phyloP scores from a whole-genome alignment of 2,797 vertebrate genomes.

The Schizopygopsis pylzovi region DNA sequence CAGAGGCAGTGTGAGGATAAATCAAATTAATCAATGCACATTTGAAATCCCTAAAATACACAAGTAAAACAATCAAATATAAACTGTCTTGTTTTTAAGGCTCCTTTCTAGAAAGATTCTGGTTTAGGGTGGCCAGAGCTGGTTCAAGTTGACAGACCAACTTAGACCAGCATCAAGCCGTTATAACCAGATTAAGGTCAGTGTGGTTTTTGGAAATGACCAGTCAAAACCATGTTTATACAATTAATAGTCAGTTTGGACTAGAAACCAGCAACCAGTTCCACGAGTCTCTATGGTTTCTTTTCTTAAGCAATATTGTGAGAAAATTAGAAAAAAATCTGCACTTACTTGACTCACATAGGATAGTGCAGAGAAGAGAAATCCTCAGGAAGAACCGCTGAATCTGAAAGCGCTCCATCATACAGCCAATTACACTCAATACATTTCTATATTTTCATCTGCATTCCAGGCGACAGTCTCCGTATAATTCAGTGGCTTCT shows the following conservation, averaged over 20 bases:
- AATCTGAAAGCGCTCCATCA: slow-evolving; percentile 68
- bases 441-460: slow-evolving; percentile 1
- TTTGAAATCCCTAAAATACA: too few relatives aligned
- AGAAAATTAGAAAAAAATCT: not conserved
- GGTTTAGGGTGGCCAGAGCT: not conserved
- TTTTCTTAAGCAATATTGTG: not conserved
- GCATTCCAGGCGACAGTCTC: not conserved
- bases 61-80: not conserved
- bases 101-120: not conserved
- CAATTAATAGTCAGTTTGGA: not conserved
- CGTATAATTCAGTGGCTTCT: not conserved
- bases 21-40: not conserved
- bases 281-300: not conserved
- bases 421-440: slow-evolving; percentile 34
- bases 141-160: not conserved
- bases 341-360: slow-evolving; percentile 72
- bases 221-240: not conserved
- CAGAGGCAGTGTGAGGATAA: not conserved
- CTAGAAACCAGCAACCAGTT: not conserved
- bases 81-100: not conserved
- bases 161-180: not conserved
- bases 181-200: not conserved
- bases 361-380: slow-evolving; percentile 68
- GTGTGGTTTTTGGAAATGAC: not conserved
- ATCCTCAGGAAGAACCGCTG: slow-evolving; percentile 68